Evolutionary conservation across 2,113 vertebrate genomes (phyloP).

Genomic region (Struthidea cinerea): DNA sequence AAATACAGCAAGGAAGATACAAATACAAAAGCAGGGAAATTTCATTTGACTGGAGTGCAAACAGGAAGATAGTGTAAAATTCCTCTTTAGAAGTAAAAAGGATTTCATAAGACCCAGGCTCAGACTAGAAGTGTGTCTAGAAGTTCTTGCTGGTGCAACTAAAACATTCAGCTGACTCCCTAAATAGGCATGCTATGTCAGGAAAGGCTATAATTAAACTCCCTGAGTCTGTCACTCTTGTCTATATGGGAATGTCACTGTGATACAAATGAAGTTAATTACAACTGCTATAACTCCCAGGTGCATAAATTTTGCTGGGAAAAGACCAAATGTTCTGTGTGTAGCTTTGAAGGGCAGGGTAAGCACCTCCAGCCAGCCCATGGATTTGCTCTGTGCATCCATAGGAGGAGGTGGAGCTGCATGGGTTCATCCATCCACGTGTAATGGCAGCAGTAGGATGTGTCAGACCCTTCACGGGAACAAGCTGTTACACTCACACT

Average conservation of each 20-base stretch:
- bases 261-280: background rate
- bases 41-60: background rate
- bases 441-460: background rate
- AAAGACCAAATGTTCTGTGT: background rate
- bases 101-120: background rate
- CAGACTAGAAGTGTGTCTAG: background rate
- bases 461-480: background rate
- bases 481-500: background rate
- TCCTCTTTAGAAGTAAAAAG: background rate
- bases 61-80: background rate
- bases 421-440: rapidly evolving
- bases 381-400: background rate
- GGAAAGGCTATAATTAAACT: constrained; percentile 25
- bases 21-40: background rate
- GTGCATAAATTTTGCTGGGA: background rate
- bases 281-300: background rate
- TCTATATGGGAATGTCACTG: background rate
- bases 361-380: background rate
- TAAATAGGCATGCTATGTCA: background rate
- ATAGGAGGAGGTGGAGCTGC: background rate
- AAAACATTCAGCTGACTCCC: background rate
- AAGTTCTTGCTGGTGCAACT: background rate
- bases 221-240: background rate
- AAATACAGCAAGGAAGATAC: background rate
- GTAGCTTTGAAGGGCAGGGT: background rate